phyloP scores from a whole-genome alignment of 2,113 vertebrate species.

The Hiodon alosoides region DNA sequence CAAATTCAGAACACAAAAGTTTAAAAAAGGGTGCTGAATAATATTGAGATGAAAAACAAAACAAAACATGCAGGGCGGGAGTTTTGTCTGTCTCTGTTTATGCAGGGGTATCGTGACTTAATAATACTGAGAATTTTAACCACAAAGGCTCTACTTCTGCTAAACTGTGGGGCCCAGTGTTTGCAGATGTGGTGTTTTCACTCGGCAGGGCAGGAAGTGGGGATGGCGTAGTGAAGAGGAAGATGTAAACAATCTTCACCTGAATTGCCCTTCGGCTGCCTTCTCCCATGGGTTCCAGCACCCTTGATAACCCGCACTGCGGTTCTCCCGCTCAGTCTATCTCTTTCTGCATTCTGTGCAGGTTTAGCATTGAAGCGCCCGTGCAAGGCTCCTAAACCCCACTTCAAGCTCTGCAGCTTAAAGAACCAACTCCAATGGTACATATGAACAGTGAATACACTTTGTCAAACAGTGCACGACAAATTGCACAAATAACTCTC shows the following conservation, averaged over 20 bases:
- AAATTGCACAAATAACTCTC: too few species aligned
- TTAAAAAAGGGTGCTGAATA: not conserved
- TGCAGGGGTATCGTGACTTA: conserved; percentile 8
- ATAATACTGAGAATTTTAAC: conserved; percentile 17
- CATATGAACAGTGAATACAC: too few species aligned
- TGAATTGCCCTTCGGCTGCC: not conserved
- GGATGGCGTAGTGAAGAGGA: not conserved
- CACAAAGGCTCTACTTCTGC: not conserved
- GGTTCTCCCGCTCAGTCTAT: not conserved
- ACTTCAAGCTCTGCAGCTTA: not conserved
- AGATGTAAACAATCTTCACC: conserved; percentile 20
- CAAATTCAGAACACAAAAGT: not conserved
- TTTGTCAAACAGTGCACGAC: too few species aligned
- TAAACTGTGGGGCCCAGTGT: not conserved
- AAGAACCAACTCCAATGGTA: not conserved
- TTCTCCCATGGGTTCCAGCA: not conserved
- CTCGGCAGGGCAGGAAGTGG: conserved; percentile 6
- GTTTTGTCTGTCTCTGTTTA: not conserved
- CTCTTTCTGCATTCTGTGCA: too few species aligned
- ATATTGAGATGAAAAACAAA: not conserved
- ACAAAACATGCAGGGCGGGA: not conserved
- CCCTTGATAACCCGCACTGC: not conserved
- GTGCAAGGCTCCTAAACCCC: not conserved
- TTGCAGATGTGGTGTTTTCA: not conserved
- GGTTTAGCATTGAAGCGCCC: too few species aligned